Conservation (phyloP, 2,797 vertebrate genomes). For the Dryobates pubescens region DNA sequence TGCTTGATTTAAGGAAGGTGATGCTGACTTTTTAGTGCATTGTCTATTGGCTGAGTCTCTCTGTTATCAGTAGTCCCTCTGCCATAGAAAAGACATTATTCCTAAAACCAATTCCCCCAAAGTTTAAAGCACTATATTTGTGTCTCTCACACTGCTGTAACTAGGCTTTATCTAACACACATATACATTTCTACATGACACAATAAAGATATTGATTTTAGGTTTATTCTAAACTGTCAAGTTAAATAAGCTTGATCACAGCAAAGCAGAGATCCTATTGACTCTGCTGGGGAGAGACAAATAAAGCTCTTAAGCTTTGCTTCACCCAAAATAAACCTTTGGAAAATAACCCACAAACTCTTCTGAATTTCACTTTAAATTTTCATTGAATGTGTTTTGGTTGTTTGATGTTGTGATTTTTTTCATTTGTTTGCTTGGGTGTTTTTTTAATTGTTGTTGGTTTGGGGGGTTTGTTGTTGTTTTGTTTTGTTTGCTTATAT, state of each 20-base stretch:
- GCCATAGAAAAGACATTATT: neutral
- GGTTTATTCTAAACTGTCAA: conserved; percentile 35
- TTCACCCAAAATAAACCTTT: neutral
- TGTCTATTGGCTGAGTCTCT: neutral
- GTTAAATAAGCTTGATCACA: conserved; percentile 28
- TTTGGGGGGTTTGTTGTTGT: no score
- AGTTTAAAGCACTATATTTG: neutral
- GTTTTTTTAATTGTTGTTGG: no score
- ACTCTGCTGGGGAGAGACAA: conserved; percentile 1
- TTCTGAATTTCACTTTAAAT: neutral
- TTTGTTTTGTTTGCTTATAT: no score
- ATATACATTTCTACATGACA: conserved; percentile 20
- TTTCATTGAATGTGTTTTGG: neutral
- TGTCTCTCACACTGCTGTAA: neutral
- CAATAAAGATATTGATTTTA: conserved; percentile 46
- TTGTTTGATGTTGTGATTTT: no score
- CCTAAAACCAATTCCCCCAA: neutral
- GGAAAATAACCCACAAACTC: neutral
- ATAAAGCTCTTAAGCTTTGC: neutral
- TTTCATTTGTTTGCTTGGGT: no score
- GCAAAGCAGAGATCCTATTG: neutral
- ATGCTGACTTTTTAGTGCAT: neutral
- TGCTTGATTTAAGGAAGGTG: neutral
- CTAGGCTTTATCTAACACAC: conserved; percentile 24
- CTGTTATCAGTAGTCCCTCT: neutral